Conservation (phyloP, 2,113 vertebrate genomes). For the Periophthalmus modestus region DNA sequence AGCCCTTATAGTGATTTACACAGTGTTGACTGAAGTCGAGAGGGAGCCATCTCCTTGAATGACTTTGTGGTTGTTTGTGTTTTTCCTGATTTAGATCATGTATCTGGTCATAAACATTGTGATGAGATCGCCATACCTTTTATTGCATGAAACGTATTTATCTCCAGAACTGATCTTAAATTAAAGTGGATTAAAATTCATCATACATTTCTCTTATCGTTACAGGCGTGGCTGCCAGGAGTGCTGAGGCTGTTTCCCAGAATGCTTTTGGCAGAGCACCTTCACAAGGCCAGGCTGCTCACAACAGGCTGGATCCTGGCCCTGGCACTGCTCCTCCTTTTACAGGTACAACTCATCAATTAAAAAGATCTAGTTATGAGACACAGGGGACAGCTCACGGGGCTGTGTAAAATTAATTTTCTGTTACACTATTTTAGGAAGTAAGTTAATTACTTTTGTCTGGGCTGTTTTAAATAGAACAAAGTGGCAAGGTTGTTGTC, state of each 20-base stretch:
- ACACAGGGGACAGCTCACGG: neutral
- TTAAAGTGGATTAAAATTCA: neutral
- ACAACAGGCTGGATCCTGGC: conserved; percentile 51
- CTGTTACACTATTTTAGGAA: conserved; percentile 39
- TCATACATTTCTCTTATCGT: neutral
- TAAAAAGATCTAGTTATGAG: neutral
- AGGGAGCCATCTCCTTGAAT: neutral
- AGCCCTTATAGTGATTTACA: neutral
- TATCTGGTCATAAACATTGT: neutral
- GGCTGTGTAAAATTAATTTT: conserved; percentile 33
- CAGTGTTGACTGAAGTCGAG: neutral
- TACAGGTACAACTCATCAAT: conserved; percentile 59
- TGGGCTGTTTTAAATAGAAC: conserved; percentile 18
- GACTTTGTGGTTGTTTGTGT: neutral
- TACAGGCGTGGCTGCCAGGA: conserved; percentile 44
- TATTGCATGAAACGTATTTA: neutral
- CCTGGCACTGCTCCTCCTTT: conserved; percentile 58
- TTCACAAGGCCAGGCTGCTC: conserved; percentile 42
- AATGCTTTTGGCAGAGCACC: conserved; percentile 55
- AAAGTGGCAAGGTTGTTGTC: neutral
- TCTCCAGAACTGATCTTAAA: neutral
- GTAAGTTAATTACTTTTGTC: conserved; percentile 31
- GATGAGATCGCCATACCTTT: neutral
- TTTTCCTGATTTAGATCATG: neutral
- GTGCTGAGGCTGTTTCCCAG: conserved; percentile 37